Evolutionary conservation across 2,797 vertebrate species (phyloP), one percentile per base, ranked within the genome.

Genomic region (Clarias laeviceps): DNA sequence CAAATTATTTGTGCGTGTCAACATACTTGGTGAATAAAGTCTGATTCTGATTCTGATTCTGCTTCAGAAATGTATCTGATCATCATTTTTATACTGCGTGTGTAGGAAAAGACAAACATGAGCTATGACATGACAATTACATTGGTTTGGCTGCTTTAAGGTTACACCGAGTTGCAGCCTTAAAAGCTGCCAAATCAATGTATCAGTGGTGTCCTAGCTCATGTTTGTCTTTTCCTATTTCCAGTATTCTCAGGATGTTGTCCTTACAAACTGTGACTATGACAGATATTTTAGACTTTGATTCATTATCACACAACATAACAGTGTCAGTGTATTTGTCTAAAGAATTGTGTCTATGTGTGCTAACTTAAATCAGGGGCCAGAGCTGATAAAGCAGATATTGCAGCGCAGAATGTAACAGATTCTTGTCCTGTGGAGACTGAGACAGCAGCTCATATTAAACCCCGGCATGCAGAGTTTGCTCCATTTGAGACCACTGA

Each of bases 281-380:
- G 72, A 74, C 24, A 74, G 45, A 17, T 74, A 27, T 54, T 54
- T 74, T 74, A 5, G 15, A 54, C 1, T 61, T 3, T 32, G 18
- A 83, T 32, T 34, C 15, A 7, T 18, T 78, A 20, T 45, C 6
- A 6, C n/a, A 74, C 32, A 17, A 20, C 24, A 54, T 18, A n/a
- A 0, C 2, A 57, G 54, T 6, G 54, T 22, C 11, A 59, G 18
- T 79, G 57, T 79, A 37, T n/a, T 62, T 62, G 22, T 40, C 57
- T 40, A n/a, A 37, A n/a, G 34, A 62, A 29, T 54, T 74, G 18
- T 18, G 7, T 62, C n/a, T 27, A 37, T 83, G 56, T 86, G 73
- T 45, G 34, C 72, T 68, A 54, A 72, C 20, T 72, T 62, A 50
- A 18, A 14, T 78, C 73, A 86, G 81, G 32, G 22, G n/a, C 12